Percentiles rank a stretch among this genome's conserved stretches.
Conservation (phyloP, 2,888 invertebrate genomes). For the Plebejus melissa region DNA sequence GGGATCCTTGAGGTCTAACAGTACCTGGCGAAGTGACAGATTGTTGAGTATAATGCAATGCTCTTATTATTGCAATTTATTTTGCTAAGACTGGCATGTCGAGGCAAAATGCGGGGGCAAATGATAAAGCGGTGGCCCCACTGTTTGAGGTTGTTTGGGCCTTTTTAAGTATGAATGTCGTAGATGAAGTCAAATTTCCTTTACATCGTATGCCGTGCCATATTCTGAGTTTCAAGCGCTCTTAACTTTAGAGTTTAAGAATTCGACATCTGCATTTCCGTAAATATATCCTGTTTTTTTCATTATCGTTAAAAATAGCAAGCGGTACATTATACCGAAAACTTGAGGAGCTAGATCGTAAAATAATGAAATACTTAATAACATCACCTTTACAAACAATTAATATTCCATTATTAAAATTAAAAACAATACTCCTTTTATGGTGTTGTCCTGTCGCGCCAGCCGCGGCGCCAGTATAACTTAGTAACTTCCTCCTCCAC, state of each 20-base stretch:
- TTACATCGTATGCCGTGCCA: no score
- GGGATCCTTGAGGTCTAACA: constrained; percentile 16
- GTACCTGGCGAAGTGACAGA: background rate
- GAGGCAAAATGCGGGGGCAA: background rate
- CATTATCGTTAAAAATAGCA: background rate
- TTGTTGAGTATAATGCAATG: background rate
- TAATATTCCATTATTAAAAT: background rate
- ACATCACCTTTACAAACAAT: background rate
- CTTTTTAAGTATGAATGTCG: no score
- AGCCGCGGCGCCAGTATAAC: background rate
- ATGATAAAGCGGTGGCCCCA: background rate
- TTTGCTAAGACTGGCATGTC: background rate
- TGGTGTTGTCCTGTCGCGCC: background rate
- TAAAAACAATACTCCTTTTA: background rate
- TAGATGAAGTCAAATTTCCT: no score
- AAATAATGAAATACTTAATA: background rate
- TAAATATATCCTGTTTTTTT: no score
- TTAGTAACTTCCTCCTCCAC: background rate
- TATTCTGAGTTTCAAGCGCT: background rate
- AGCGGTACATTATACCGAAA: background rate
- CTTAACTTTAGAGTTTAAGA: no score
- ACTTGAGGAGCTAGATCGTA: background rate
- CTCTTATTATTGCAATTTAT: background rate
- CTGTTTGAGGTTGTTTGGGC: no score
- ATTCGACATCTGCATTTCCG: no score